Base-by-base conservation (phyloP, 1,140 invertebrate species). In the Heliconius hermathena region DNA sequence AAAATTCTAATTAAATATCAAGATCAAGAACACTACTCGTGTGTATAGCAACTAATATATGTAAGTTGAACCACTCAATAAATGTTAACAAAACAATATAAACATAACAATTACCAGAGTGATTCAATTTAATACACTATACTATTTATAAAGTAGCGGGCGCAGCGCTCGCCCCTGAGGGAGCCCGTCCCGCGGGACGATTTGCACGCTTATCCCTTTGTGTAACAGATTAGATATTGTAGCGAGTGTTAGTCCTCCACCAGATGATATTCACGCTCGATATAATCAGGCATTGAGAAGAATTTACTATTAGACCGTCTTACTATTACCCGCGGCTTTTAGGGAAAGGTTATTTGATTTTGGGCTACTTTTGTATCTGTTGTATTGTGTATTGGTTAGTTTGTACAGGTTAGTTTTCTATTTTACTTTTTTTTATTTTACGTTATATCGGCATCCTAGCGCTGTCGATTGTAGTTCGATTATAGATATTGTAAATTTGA, bases 151-250 rank as follows among this genome's bases (percentile, higher is more conserved):
- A 46, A 82, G 74, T 76, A 82, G 80, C 71, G 81, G 77, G 57
- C 73, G 76, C 75, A 72, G 80, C 70, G 38, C 49, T 66, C 46
- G 74, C 75, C 81, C 82, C 82, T 60, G 77, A 73, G 80, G 84
- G 82, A 79, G 75, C 81, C 80, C 57, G 71, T 72, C 84, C 73
- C 74, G 79, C 79, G 83, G 84, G 83, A 81, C 81, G 79, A 84
- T 85, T 87, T 87, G 87, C 86, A 82, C 80, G 83, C 80, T 87
- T 83, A 88, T 87, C 84, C 86, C 85, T 82, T 87, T 87, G 83
- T 86, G 83, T 72, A 77, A 71, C 77, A 79, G 85, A 87, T 87
- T 86, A 88, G 83, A 85, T 77, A 83, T 79, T 84, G 83, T 82
- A 57, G 77, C 71, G 76, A 83, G 82, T 83, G 82, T 72, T 81